Conservation (phyloP, 2,888 invertebrate species). For the Lymantria dispar region DNA sequence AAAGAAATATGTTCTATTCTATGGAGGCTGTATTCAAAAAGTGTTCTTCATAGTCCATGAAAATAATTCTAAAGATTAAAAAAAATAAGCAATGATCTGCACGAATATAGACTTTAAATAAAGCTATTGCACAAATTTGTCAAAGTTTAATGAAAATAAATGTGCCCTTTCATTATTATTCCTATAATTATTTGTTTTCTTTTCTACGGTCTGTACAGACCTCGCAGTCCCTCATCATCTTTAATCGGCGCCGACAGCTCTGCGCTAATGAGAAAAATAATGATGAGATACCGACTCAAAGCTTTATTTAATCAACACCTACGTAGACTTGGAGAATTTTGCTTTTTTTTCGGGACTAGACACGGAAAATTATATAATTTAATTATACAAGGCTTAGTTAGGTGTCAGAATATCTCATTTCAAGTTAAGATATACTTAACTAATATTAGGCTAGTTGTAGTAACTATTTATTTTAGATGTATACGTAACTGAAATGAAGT, state of each 20-base stretch:
- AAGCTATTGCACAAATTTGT: no score
- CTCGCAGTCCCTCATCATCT: slow-evolving; percentile 53
- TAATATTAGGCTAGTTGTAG: not conserved
- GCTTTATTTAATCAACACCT: slow-evolving; percentile 66
- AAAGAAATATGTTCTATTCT: no score
- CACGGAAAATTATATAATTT: slow-evolving; percentile 23
- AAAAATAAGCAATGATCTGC: no score
- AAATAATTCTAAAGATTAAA: not conserved
- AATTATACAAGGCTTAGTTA: slow-evolving; percentile 7
- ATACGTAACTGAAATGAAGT: no score
- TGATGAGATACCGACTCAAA: slow-evolving; percentile 59
- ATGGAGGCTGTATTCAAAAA: no score
- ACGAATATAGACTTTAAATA: no score
- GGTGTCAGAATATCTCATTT: not conserved
- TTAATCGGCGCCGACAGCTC: slow-evolving; percentile 66
- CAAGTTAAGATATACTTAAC: not conserved
- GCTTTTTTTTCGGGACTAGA: slow-evolving; percentile 16
- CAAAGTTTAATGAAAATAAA: not conserved
- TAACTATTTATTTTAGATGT: no score
- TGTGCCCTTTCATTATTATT: not conserved
- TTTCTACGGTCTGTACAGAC: slow-evolving; percentile 27
- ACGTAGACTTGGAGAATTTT: slow-evolving; percentile 15
- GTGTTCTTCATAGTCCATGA: no score
- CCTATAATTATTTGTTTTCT: slow-evolving; percentile 13
- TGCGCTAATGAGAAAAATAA: slow-evolving; percentile 78